Conservation (phyloP, 2,113 vertebrate species). For the Labrus mixtus region DNA sequence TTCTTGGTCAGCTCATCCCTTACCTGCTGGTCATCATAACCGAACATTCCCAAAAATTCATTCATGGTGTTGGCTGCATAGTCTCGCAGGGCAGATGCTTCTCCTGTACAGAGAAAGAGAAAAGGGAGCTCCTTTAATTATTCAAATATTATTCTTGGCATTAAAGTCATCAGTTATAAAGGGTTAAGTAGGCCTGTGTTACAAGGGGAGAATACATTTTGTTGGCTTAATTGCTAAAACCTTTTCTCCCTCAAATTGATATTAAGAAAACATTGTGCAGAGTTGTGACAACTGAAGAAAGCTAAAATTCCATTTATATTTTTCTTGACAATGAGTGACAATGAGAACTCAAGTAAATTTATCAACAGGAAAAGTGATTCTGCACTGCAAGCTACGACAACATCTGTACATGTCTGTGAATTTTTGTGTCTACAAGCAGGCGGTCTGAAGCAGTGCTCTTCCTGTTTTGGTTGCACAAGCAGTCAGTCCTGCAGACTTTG, state of each 20-base stretch:
- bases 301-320: neutral
- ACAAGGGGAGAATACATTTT: too few relatives aligned
- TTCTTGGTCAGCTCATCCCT: constrained; percentile 96
- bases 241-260: too few relatives aligned
- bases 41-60: constrained; percentile 98
- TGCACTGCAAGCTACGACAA: constrained; percentile 41
- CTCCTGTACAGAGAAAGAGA: constrained; percentile 83
- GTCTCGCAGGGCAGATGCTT: constrained; percentile 92
- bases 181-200: too few relatives aligned
- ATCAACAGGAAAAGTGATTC: constrained; percentile 61
- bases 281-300: too few relatives aligned
- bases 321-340: neutral
- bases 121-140: neutral
- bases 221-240: too few relatives aligned
- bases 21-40: constrained; percentile 96
- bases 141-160: neutral
- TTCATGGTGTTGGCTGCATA: constrained; percentile 98
- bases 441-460: constrained; percentile 61
- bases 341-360: constrained; percentile 13
- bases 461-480: constrained; percentile 70
- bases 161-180: too few relatives aligned
- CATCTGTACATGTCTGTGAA: constrained; percentile 37
- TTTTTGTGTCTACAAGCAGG: constrained; percentile 57
- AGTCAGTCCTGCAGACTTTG: constrained; percentile 62
- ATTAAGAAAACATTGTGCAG: too few relatives aligned